A percentile compares a stretch with the other conserved stretches of the same genome.
These are phyloP conservation scores for Sebastolobus altivelis DNA, from an alignment of 2,797 vertebrate species.

Conservation along the genomic window DNA sequence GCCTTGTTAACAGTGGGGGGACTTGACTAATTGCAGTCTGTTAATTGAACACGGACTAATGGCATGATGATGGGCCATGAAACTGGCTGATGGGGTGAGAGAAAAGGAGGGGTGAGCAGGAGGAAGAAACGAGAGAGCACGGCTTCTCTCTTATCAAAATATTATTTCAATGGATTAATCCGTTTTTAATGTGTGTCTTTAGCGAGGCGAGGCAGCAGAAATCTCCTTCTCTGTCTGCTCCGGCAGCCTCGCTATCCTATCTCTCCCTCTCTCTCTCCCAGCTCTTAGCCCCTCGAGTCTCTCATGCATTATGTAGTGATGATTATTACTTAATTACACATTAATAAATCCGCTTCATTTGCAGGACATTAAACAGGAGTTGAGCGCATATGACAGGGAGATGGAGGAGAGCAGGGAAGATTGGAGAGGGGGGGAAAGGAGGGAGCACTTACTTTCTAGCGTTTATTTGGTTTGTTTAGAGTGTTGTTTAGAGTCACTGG, in stretches of 20 bases:
- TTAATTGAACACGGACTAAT: constrained; percentile 80
- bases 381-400: constrained; percentile 83
- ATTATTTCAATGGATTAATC: constrained; percentile 89
- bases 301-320: constrained; percentile 90
- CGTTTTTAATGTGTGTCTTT: constrained; percentile 88
- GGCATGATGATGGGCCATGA: constrained; percentile 62
- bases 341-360: constrained; percentile 91
- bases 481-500: constrained; percentile 72
- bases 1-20: constrained; percentile 67
- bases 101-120: constrained; percentile 57
- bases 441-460: constrained; percentile 67
- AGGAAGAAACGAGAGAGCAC: constrained; percentile 56
- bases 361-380: constrained; percentile 89
- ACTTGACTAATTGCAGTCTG: constrained; percentile 74
- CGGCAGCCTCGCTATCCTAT: constrained; percentile 69
- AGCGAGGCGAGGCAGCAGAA: constrained; percentile 77
- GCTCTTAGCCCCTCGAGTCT: constrained; percentile 84
- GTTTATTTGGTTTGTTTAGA: constrained; percentile 68
- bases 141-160: constrained; percentile 86
- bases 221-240: constrained; percentile 75
- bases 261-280: constrained; percentile 65
- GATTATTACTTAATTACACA: constrained; percentile 92
- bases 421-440: not conserved
- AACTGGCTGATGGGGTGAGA: constrained; percentile 67
- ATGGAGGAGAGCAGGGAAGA: constrained; percentile 63